These are phyloP conservation scores for Chaitophorus viminalis DNA, from an alignment of 2,888 invertebrate species.

Conservation along the genomic window DNA sequence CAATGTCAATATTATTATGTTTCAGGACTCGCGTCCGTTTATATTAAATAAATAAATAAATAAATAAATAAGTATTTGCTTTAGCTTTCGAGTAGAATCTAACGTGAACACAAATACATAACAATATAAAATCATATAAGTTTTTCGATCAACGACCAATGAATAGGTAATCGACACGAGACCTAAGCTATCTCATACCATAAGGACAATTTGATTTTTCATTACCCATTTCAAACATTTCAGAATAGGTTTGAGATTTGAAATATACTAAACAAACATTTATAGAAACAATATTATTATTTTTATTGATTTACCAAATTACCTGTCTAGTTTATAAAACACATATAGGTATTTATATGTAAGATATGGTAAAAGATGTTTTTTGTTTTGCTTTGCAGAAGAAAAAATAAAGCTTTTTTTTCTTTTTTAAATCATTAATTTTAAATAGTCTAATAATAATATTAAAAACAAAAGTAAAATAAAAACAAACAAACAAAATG, in stretches of 20 bases:
- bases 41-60: too few relatives aligned
- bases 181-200: too few relatives aligned
- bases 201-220: neutral
- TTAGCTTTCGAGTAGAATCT: too few relatives aligned
- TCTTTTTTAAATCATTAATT: slow-evolving; percentile 33
- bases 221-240: neutral
- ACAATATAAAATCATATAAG: too few relatives aligned
- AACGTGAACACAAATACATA: too few relatives aligned
- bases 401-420: slow-evolving; percentile 49
- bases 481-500: slow-evolving; percentile 60
- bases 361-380: slow-evolving; percentile 52
- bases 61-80: too few relatives aligned
- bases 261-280: neutral
- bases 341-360: slow-evolving; percentile 38
- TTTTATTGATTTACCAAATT: slow-evolving; percentile 56
- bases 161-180: too few relatives aligned
- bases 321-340: slow-evolving; percentile 57
- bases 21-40: too few relatives aligned
- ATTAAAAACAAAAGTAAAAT: slow-evolving; percentile 60
- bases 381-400: slow-evolving; percentile 50
- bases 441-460: slow-evolving; percentile 61
- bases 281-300: slow-evolving; percentile 39
- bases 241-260: too few relatives aligned
- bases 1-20: too few relatives aligned
- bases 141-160: too few relatives aligned